Percentiles rank a stretch among this genome's conserved stretches.
phyloP scores from a whole-genome alignment of 2,797 vertebrate genomes.

The Uromys caudimaculatus region DNA sequence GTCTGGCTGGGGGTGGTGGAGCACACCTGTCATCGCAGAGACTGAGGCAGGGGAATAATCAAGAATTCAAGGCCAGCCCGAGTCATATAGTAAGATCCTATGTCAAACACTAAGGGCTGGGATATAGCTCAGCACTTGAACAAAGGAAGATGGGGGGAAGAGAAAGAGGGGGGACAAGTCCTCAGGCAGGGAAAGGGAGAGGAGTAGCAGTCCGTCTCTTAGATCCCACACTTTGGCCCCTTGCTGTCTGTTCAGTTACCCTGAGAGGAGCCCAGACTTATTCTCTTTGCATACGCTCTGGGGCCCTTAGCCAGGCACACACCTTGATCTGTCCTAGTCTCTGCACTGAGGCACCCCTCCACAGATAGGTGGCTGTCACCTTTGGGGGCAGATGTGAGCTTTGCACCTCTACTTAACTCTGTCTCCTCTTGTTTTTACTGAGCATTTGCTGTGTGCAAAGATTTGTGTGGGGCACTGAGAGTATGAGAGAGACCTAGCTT shows the following conservation, averaged over 20 bases:
- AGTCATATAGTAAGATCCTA: background rate
- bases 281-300: background rate
- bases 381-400: fast-evolving
- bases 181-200: background rate
- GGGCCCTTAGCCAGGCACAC: background rate
- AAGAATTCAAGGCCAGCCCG: background rate
- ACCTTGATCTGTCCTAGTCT: background rate
- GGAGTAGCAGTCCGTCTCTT: background rate
- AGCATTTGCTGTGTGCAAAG: background rate
- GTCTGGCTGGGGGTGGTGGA: background rate
- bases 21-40: background rate
- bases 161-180: background rate
- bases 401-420: fast-evolving
- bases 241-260: too few species aligned
- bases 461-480: fast-evolving
- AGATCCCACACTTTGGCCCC: background rate
- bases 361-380: fast-evolving
- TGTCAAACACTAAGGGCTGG: background rate
- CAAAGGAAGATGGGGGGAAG: background rate
- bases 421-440: background rate
- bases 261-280: too few species aligned
- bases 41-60: background rate
- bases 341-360: too few species aligned
- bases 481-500: fast-evolving
- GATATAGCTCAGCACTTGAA: background rate